Base-by-base conservation (phyloP, 2,888 invertebrate genomes). In the Tanypteryx hageni region DNA sequence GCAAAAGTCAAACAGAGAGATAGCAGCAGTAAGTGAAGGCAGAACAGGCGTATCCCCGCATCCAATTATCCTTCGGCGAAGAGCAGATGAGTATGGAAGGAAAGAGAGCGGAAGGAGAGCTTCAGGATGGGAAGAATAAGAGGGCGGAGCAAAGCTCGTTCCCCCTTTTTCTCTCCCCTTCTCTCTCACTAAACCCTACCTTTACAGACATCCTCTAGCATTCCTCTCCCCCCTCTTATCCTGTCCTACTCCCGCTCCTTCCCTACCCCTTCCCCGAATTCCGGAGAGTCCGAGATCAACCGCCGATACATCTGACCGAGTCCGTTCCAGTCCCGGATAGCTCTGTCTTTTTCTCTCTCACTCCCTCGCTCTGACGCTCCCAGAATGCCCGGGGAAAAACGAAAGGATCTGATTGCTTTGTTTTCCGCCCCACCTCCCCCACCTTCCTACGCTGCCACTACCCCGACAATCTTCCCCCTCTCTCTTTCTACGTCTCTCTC, bases 271-370 rank as follows among this genome's bases (percentile, higher is more conserved):
- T 83, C 83, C 83, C 89, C 89, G n/a, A 89, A 89, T 89, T 64
- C 89, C 89, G 89, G 89, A 89, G 89, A 89, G 89, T 89, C 89
- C 89, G 64, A 89, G 89, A 89, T 89, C 89, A 89, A 68, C 89
- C 64, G 61, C 64, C 89, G 89, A 89, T 89, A 89, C 13, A 89
- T 89, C 64, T 61, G 89, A 68, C 64, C 13, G 44, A 89, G 89
- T 89, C 89, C 89, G 89, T 89, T 89, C 89, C 64, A 89, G 89
- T 68, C 89, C 89, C 89, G 64, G 89, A 89, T 89, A 89, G 89
- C 89, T 86, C 86, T 86, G 22, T n/a, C 68, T 13, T 76, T 27
- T 27, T 82, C 82, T 76, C 76, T 44, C 82, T 82, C 82, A n/a
- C 76, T 44, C 82, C 16, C 56, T 9, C 83, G 44, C 83, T 57